Conservation (phyloP, 2,113 vertebrate genomes). For the Serilophus lunatus region DNA sequence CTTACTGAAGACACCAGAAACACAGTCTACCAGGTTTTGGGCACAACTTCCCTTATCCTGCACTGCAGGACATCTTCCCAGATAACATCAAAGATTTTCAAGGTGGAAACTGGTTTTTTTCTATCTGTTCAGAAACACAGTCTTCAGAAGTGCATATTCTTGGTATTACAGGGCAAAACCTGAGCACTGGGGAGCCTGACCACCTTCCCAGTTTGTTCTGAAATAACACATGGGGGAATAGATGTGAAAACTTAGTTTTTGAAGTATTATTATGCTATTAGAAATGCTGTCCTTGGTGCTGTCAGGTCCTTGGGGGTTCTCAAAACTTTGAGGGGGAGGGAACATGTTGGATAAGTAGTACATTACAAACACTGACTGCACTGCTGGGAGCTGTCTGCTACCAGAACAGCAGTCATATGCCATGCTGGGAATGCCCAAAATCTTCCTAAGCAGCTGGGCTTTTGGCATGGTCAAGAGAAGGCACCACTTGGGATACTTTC, state of each 20-base stretch:
- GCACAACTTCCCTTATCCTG: neutral
- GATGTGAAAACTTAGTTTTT: neutral
- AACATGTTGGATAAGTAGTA: neutral
- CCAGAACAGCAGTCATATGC: neutral
- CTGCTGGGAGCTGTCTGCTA: neutral
- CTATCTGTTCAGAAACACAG: neutral
- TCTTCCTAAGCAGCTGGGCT: neutral
- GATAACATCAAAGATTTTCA: neutral
- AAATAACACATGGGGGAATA: neutral
- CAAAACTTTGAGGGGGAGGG: neutral
- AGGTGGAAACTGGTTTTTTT: neutral
- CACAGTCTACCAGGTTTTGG: accelerated
- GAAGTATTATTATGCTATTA: neutral
- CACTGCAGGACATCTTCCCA: neutral
- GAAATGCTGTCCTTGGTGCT: neutral
- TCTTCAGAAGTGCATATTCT: neutral
- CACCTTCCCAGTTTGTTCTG: neutral
- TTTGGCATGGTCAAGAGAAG: neutral
- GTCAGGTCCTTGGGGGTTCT: neutral
- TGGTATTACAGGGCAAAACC: neutral
- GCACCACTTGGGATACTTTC: neutral
- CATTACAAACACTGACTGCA: neutral
- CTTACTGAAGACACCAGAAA: neutral
- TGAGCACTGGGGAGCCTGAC: neutral
- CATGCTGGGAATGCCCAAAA: neutral